Conservation (phyloP, 2,113 vertebrate species). For the Gopherus evgoodei region DNA sequence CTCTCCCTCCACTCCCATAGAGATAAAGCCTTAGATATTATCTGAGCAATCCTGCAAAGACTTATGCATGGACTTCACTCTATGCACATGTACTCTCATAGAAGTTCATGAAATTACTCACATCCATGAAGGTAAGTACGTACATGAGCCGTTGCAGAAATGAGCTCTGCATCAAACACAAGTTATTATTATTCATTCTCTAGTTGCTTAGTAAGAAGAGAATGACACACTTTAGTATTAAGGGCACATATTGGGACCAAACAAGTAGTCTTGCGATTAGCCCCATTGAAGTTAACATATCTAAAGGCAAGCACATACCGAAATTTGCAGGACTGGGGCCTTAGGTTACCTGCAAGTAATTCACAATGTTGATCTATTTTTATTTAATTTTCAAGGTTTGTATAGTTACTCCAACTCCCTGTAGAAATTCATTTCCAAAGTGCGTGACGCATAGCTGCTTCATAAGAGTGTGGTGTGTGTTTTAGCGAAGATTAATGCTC, state of each 20-base stretch:
- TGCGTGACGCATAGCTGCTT: neutral
- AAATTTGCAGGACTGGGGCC: constrained; percentile 8
- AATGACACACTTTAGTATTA: constrained; percentile 30
- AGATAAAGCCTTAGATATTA: neutral
- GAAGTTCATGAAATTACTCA: neutral
- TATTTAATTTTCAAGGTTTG: neutral
- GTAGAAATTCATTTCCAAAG: neutral
- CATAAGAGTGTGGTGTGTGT: neutral
- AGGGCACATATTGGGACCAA: no score
- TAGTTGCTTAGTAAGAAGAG: neutral
- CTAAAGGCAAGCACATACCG: constrained; percentile 1
- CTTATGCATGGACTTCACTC: neutral
- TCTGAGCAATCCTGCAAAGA: neutral
- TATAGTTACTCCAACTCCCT: neutral
- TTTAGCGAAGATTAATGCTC: neutral
- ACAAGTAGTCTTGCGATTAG: neutral
- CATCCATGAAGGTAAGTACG: constrained; percentile 21
- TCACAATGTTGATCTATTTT: neutral
- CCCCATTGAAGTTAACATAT: neutral
- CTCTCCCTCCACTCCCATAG: rapidly evolving
- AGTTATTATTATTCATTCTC: constrained; percentile 50
- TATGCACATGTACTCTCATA: neutral
- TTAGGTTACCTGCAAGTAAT: neutral
- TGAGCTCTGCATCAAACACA: neutral
- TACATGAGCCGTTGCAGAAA: constrained; percentile 6